Base-by-base conservation (phyloP, 2,797 vertebrate species). In the Heteromormyrus szaboi region DNA sequence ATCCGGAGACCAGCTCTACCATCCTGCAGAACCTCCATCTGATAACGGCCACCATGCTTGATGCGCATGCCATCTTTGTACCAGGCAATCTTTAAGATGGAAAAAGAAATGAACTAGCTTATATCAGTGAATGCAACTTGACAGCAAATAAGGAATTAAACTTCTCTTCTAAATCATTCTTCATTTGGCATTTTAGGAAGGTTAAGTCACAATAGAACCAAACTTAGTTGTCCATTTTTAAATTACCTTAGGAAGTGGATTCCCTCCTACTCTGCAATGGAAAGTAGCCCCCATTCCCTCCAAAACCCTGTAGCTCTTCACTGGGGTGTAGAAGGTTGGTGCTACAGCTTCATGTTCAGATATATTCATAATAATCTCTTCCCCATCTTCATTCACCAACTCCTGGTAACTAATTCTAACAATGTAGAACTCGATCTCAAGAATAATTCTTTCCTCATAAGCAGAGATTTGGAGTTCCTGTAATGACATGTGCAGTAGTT, bases 1-100 rank as follows among this genome's bases (percentile, higher is more conserved):
- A 99, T 93, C 33, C 96, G 98, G 9, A 99, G 95, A 91, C 96
- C 98, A 91, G 97, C 97, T 51, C 97, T 96, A 56, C 98, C 98
- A 0, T 99, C 98, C 90, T 97, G 97, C 83, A 98, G 95, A 90
- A 97, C 93, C 89, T 99, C 98, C 95, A 98, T 97, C 88, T 97
- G 97, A 92, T 97, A 97, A 85, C 91, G 97, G 41, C 96, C 97
- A 81, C 97, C 95, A 0, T 96, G 94, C 50, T 91, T 95, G 92
- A 99, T 97, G 53, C 98, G 98, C 90, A 96, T 98, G 41, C 98
- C 98, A 46, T 99, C 98, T 96, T 99, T 99, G 94, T 97, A 99
- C 98, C 98, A 99, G 0, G 94, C 97, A 93, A 99, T 97, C 98
- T 99, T 8, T 86, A 87, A 88, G n/a, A 91, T 72, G 33, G 2